Percentiles rank a stretch among this genome's conserved stretches.
Conservation (phyloP, 2,888 invertebrate genomes). For the Papilio protenor region DNA sequence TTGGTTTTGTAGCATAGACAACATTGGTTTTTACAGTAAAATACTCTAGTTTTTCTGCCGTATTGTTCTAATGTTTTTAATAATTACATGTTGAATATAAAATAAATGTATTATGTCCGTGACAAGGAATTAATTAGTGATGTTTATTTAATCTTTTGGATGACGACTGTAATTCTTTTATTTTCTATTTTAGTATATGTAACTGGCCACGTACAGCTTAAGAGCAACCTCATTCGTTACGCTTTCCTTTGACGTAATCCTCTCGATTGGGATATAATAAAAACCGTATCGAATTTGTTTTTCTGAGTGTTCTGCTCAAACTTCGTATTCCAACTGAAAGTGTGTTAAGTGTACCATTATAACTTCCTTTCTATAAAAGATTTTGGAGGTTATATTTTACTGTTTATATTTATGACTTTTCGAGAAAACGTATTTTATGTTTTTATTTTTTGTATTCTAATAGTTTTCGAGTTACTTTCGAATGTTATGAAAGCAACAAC, state of each 20-base stretch:
- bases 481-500: neutral
- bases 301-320: slow-evolving; percentile 21
- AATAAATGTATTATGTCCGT: neutral
- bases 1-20: no score
- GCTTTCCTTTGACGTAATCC: slow-evolving; percentile 32
- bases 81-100: neutral
- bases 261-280: slow-evolving; percentile 35
- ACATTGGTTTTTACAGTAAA: no score
- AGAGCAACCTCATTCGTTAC: slow-evolving; percentile 22
- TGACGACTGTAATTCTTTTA: neutral
- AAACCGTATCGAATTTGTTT: slow-evolving; percentile 34
- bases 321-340: slow-evolving; percentile 31
- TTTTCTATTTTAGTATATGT: neutral
- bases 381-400: slow-evolving; percentile 15
- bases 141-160: neutral
- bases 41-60: no score
- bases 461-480: neutral
- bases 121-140: neutral
- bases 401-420: slow-evolving; percentile 12
- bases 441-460: neutral
- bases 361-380: slow-evolving; percentile 9
- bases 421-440: neutral
- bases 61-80: no score
- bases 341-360: slow-evolving; percentile 39
- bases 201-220: slow-evolving; percentile 10